Percentiles rank a stretch among this genome's conserved stretches.
Evolutionary conservation across 2,888 invertebrate species (phyloP).

Genomic region (Beris morrisii): DNA sequence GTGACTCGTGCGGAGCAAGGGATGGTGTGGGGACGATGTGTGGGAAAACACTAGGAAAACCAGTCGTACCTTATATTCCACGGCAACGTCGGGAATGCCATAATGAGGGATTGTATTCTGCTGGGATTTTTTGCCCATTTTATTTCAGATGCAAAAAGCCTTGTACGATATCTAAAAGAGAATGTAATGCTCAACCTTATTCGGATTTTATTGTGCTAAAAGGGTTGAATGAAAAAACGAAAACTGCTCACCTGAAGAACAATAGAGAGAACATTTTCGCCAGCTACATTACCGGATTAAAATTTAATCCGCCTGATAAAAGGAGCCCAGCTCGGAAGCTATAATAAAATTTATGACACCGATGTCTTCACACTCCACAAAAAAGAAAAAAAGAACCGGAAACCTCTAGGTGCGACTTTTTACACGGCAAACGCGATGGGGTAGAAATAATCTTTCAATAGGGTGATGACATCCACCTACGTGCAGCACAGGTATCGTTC

Average conservation of each 20-base stretch:
- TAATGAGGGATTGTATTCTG: too few species aligned
- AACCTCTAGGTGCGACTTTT: constrained; percentile 6
- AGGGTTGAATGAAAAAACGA: neutral
- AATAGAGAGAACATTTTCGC: neutral
- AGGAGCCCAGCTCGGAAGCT: constrained; percentile 8
- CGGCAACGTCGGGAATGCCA: too few species aligned
- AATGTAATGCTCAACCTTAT: neutral
- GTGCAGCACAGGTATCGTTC: neutral
- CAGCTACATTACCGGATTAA: constrained; percentile 13
- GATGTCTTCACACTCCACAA: neutral
- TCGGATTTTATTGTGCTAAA: constrained; percentile 1
- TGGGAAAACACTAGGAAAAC: too few species aligned
- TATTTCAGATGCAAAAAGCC: neutral
- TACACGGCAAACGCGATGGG: neutral
- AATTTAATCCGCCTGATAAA: constrained; percentile 6
- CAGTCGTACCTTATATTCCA: too few species aligned
- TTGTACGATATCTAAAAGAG: neutral
- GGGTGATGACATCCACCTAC: neutral
- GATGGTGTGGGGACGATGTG: too few species aligned
- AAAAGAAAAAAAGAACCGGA: neutral
- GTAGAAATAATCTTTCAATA: neutral
- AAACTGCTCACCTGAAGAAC: neutral
- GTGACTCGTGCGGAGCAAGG: too few species aligned
- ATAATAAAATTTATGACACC: constrained; percentile 11
- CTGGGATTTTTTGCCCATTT: too few species aligned